These are phyloP conservation scores for Acanthaster planci DNA, from an alignment of 35 echinoderm and acorn worm genomes.

Conservation along the genomic window DNA sequence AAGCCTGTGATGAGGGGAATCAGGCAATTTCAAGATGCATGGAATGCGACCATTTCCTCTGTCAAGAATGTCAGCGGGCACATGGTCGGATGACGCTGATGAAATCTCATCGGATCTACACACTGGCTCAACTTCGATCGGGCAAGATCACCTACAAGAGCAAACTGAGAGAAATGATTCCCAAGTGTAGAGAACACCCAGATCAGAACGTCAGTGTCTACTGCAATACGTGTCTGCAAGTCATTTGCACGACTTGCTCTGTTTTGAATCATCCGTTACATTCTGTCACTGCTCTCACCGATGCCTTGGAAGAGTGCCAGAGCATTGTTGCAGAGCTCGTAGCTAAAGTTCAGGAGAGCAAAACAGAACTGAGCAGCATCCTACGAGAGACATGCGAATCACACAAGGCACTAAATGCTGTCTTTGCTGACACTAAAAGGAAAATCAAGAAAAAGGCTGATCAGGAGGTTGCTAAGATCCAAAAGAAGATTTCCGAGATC, in stretches of 20 bases:
- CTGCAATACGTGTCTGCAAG: not conserved
- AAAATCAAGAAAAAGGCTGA: not conserved
- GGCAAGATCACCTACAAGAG: not conserved
- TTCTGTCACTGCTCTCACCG: not conserved
- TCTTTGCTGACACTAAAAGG: not conserved
- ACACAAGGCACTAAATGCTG: not conserved
- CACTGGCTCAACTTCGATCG: too few relatives aligned
- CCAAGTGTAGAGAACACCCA: not conserved
- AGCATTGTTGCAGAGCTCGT: not conserved
- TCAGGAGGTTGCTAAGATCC: not conserved
- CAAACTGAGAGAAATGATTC: not conserved
- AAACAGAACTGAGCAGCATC: not conserved
- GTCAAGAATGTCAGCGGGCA: not conserved
- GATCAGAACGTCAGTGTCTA: not conserved
- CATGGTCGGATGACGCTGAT: not conserved
- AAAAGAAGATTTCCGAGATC: not conserved
- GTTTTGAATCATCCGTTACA: not conserved
- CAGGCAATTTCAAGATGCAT: not conserved
- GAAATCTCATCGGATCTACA: not conserved
- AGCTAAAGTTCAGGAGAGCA: not conserved
- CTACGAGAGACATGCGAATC: not conserved
- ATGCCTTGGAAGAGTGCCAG: not conserved
- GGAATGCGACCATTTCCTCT: too few relatives aligned
- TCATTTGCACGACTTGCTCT: not conserved
- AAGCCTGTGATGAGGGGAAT: constrained; percentile 3